phyloP scores from a whole-genome alignment of 1,140 invertebrate genomes.

The Lasioglossum baleicum region DNA sequence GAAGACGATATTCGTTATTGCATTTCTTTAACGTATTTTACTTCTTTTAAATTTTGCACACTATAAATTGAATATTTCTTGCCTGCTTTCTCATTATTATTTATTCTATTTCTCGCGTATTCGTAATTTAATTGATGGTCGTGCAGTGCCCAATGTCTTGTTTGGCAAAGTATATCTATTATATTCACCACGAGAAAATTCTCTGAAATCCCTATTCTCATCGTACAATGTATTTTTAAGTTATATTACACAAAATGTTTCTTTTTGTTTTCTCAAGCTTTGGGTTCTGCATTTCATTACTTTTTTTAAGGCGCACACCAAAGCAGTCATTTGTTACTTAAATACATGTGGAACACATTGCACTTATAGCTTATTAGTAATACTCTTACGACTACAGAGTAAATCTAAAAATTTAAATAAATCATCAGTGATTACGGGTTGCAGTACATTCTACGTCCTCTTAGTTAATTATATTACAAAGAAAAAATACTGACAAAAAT shows the following conservation, averaged over 20 bases:
- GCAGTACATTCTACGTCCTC: conserved; percentile 42
- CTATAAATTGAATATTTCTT: conserved; percentile 45
- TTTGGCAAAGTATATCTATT: conserved; percentile 42
- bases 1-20: conserved; percentile 60
- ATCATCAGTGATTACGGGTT: conserved; percentile 44
- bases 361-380: conserved; percentile 69
- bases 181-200: conserved; percentile 20
- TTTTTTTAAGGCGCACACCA: conserved; percentile 75
- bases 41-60: conserved; percentile 28
- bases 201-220: conserved; percentile 33
- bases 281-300: conserved; percentile 50
- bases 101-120: neutral
- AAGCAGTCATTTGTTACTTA: conserved; percentile 74
- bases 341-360: conserved; percentile 76
- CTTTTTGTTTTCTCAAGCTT: conserved; percentile 49
- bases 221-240: conserved; percentile 37
- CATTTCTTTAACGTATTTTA: conserved; percentile 49
- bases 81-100: conserved; percentile 12
- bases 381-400: conserved; percentile 52
- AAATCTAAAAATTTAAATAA: conserved; percentile 52
- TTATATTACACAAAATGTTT: conserved; percentile 54
- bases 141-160: conserved; percentile 33
- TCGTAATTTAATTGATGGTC: conserved; percentile 29
- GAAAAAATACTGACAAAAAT: conserved; percentile 56
- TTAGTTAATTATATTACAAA: conserved; percentile 55